Evolutionary conservation across 2,888 invertebrate species (phyloP).

Genomic region (Drosophila prostipennis): DNA sequence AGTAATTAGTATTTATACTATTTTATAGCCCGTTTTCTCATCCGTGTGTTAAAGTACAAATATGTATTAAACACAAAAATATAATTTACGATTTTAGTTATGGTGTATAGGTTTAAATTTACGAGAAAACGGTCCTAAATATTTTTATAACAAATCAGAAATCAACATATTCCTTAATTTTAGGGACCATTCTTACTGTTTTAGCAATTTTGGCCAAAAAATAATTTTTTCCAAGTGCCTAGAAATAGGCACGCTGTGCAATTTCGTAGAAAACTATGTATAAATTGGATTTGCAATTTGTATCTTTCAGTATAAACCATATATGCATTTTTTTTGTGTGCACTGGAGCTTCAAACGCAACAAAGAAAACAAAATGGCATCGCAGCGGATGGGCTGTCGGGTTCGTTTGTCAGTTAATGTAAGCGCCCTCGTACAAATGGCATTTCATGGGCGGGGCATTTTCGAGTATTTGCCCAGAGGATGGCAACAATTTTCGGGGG

Average conservation of each 20-base stretch:
- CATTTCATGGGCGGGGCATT: constrained; percentile 24
- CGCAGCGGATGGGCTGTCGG: constrained; percentile 15
- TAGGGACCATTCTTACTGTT: too few relatives aligned
- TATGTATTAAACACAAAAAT: too few relatives aligned
- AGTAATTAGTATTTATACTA: too few relatives aligned
- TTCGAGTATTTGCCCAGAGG: constrained; percentile 18
- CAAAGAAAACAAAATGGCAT: constrained; percentile 21
- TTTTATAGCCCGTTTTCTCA: too few relatives aligned
- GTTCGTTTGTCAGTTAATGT: constrained; percentile 58
- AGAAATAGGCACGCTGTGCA: neutral
- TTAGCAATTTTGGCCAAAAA: too few relatives aligned
- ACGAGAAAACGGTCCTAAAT: too few relatives aligned
- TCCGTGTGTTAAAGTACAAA: too few relatives aligned
- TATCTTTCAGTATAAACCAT: neutral
- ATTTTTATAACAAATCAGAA: too few relatives aligned
- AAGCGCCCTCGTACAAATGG: constrained; percentile 36
- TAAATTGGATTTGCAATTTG: neutral
- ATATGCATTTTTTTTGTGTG: constrained; percentile 3
- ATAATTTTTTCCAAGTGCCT: neutral
- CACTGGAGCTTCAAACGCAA: constrained; percentile 12
- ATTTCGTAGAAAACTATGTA: neutral
- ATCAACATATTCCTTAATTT: too few relatives aligned
- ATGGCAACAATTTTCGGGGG: constrained; percentile 29
- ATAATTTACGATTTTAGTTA: too few relatives aligned
- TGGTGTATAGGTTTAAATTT: too few relatives aligned